phyloP scores from a whole-genome alignment of 2,113 vertebrate species.

The Cromileptes altivelis region DNA sequence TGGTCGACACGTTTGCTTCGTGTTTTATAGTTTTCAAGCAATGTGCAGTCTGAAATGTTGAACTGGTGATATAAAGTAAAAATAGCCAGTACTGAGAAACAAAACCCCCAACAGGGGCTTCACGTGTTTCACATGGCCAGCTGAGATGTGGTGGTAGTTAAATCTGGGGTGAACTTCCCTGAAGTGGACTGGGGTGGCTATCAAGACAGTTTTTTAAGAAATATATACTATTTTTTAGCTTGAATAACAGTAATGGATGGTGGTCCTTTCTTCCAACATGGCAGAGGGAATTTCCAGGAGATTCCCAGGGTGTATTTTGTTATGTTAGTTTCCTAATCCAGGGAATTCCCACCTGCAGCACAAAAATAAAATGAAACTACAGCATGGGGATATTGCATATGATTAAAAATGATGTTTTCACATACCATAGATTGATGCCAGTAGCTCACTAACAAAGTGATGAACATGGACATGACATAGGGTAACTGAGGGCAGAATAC shows the following conservation, averaged over 20 bases:
- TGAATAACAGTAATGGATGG: background rate
- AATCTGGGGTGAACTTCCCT: background rate
- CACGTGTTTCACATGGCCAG: slow-evolving; percentile 12
- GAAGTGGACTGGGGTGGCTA: background rate
- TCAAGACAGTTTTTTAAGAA: background rate
- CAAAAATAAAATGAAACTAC: background rate
- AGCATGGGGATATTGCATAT: background rate
- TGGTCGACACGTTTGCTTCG: fast-evolving
- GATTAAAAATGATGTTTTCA: background rate
- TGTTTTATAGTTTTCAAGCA: background rate
- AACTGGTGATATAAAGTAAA: background rate
- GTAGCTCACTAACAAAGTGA: background rate
- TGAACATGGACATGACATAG: background rate
- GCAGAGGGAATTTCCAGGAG: background rate
- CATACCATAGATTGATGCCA: background rate
- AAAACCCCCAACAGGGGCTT: background rate
- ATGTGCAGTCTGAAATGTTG: background rate
- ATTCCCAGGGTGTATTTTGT: background rate
- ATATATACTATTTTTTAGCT: too few relatives aligned
- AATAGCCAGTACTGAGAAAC: background rate
- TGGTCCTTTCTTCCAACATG: background rate
- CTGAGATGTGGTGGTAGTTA: background rate
- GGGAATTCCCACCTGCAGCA: background rate
- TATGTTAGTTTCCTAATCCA: slow-evolving; percentile 20
- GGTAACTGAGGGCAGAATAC: background rate